These are phyloP conservation scores for Antheraea assamensis DNA, from an alignment of 2,888 invertebrate genomes.

Conservation along the genomic window DNA sequence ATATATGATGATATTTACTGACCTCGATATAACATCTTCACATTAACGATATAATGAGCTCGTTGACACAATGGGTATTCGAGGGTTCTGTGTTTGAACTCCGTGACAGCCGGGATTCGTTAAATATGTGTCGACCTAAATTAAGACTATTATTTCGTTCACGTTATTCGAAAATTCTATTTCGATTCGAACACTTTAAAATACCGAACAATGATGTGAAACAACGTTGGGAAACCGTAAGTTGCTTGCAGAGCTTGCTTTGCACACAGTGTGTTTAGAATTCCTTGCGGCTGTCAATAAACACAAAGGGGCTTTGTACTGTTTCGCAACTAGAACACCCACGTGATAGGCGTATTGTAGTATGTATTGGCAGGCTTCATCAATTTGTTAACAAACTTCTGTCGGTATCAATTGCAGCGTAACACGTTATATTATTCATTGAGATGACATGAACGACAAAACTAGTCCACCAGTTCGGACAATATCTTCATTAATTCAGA, in stretches of 20 bases:
- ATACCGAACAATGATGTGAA: background rate
- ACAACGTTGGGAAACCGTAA: conserved; percentile 13
- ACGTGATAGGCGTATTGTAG: background rate
- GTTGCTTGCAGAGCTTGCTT: conserved; percentile 35
- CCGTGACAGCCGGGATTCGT: background rate
- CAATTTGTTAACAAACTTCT: conserved; percentile 2
- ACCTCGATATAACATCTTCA: background rate
- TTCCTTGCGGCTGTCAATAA: conserved; percentile 57
- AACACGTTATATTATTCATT: background rate
- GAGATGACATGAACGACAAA: background rate
- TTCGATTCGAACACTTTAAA: background rate
- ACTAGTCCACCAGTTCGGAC: background rate
- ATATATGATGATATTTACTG: background rate
- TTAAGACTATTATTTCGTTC: background rate
- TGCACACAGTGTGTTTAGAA: conserved; percentile 46
- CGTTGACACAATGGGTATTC: background rate
- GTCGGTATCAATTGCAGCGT: background rate
- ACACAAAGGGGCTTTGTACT: conserved; percentile 62
- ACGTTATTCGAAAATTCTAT: background rate
- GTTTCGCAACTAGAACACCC: conserved; percentile 24
- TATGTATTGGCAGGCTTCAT: background rate
- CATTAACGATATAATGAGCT: conserved; percentile 8
- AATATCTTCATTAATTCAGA: background rate
- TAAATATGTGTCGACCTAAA: background rate
- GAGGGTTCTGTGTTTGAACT: background rate